A percentile compares a stretch with the other conserved stretches of the same genome.
Conservation (phyloP, 2,888 invertebrate genomes). For the Axea sp. region DNA sequence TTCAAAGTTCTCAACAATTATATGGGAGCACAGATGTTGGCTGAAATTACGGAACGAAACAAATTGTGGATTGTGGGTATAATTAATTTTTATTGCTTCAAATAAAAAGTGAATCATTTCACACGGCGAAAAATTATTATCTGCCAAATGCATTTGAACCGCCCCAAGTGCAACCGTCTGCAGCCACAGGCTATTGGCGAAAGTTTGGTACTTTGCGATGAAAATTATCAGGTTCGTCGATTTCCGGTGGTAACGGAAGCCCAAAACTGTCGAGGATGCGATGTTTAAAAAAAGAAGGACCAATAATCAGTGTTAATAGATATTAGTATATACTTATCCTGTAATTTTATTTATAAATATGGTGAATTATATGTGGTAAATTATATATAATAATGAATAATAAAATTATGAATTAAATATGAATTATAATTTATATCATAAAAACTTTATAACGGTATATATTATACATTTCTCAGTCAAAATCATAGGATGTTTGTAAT, state of each 20-base stretch:
- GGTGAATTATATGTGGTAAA: too few relatives aligned
- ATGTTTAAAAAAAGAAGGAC: conserved; percentile 29
- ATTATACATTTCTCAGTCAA: too few relatives aligned
- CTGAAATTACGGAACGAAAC: conserved; percentile 32
- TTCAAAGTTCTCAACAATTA: conserved; percentile 34
- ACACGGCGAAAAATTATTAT: conserved; percentile 50
- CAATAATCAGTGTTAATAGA: conserved; percentile 44
- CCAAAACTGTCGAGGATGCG: conserved; percentile 60
- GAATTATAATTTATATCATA: too few relatives aligned
- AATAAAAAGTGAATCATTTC: conserved; percentile 54
- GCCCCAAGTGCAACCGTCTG: conserved; percentile 40
- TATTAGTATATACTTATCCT: conserved; percentile 24
- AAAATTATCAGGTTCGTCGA: conserved; percentile 71
- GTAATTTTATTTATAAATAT: conserved; percentile 3
- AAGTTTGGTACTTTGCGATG: conserved; percentile 70
- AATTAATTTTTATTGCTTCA: conserved; percentile 55
- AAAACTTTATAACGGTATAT: too few relatives aligned
- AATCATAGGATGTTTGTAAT: too few relatives aligned
- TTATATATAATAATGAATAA: too few relatives aligned
- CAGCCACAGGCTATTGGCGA: conserved; percentile 66
- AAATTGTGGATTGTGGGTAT: conserved; percentile 35
- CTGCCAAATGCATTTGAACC: conserved; percentile 40
- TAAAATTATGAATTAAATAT: too few relatives aligned
- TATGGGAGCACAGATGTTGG: conserved; percentile 13
- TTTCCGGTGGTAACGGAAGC: conserved; percentile 70